Base-by-base conservation (phyloP, 2,797 vertebrate species). In the Takifugu ocellatus region DNA sequence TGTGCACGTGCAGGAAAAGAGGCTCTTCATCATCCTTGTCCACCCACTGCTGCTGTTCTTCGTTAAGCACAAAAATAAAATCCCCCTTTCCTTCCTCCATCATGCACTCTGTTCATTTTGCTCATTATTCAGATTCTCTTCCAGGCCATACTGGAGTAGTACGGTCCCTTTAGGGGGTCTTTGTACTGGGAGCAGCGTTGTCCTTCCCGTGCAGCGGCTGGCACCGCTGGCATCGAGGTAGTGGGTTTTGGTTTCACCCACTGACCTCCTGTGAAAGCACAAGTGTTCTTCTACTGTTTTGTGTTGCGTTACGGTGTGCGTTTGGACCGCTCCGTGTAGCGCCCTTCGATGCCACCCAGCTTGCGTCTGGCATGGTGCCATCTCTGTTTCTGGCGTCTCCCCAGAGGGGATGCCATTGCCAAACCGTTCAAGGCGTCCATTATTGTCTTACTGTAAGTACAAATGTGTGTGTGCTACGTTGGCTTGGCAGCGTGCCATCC, bases 311-410 rank as follows among this genome's bases (percentile, higher is more conserved):
- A 53, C 64, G 72, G 67, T 49, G 57, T 33, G 17, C 43, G 17
- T 72, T 72, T 67, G 31, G 39, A 42, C 49, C 29, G 68, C 70
- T 73, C 71, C 71, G 64, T 59, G 48, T 54, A 53, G 66, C 43
- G 49, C 68, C 54, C 1, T 51, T 26, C 29, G 62, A 71, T 49
- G 65, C 59, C 68, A 77, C 58, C 54, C 50, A 49, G 68, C 73
- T 84, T 62, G 69, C 25, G 61, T 56, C 84, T 88, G 87, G 88
- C 85, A 85, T 64, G 68, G 67, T 84, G 87, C 85, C 85, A 90
- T 80, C 65, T 75, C 44, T 67, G 79, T 74, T 74, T 70, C 63
- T 59, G 67, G 74, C 51, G 31, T 78, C 4, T 84, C 79, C 84
- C 84, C 82, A 75, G 74, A 84, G 85, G 77, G 71, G 67, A 76